Evolutionary conservation across 2,888 invertebrate species (phyloP).

Genomic region (Stenodema calcarata): DNA sequence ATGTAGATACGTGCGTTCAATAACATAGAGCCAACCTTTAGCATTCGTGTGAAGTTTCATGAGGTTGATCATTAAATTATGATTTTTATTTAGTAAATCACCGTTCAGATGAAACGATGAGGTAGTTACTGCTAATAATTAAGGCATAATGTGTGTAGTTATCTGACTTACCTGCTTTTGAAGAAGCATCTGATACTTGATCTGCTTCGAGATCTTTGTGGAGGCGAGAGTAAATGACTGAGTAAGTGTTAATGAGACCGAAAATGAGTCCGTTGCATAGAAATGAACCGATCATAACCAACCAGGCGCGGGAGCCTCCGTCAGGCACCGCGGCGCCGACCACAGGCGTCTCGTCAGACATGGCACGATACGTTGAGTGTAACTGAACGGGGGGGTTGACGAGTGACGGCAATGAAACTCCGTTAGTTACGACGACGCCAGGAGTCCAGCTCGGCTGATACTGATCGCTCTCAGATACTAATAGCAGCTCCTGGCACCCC

Average conservation of each 20-base stretch:
- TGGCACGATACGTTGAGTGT: not conserved
- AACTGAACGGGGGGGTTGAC: not conserved
- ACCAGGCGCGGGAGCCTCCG: conserved; percentile 80
- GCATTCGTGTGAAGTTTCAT: no score
- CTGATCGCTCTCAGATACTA: not conserved
- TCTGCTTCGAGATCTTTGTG: conserved; percentile 69
- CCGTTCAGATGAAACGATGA: no score
- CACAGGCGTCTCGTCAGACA: not conserved
- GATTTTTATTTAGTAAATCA: no score
- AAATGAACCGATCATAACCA: conserved; percentile 84
- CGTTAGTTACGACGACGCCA: not conserved
- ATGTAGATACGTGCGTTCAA: no score
- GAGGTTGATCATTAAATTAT: no score
- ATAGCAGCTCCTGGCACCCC: not conserved
- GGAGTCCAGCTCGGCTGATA: not conserved
- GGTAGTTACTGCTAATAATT: no score
- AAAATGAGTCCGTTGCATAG: conserved; percentile 89
- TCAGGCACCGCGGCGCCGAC: conserved; percentile 64
- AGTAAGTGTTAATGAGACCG: conserved; percentile 88
- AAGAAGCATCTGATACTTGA: conserved; percentile 74
- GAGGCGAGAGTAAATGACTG: conserved; percentile 77
- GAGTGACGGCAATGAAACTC: not conserved
- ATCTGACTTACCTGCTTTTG: conserved; percentile 82
- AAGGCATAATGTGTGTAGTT: not conserved
- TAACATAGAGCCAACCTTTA: no score